Evolutionary conservation across 2,888 invertebrate genomes (phyloP), one percentile per base, ranked within the genome.

Genomic region (Herminia tarsipennalis): DNA sequence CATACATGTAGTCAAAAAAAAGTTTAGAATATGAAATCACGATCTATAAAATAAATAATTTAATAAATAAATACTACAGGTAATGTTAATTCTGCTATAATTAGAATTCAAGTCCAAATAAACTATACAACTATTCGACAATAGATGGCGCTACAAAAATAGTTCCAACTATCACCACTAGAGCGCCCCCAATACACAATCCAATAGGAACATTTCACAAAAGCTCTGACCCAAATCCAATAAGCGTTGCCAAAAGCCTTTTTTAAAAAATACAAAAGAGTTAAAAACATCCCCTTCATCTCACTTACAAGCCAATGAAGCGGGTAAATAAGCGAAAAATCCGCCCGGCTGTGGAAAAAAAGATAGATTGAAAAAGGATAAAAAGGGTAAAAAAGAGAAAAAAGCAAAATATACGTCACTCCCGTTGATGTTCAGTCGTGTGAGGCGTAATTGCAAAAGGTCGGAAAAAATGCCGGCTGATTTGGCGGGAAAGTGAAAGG

Each of bases 231-330:
- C 82, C 72, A 82, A 81, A 81, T 84, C 73, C 81, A 81, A 81
- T 81, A 81, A 76, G 62, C 56, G 48, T 56, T 57, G 62, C 61
- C 58, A 62, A 67, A 69, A 67, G 66, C 59, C 56, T 58, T 63
- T 70, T 67, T 50, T 56, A 60, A 83, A 63, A 69, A 83, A 79
- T 73, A 80, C 71, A 81, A 76, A 76, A 78, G 66, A 68, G 65
- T 55, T 56, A 65, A 73, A 78, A 74, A 74, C 73, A 70, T 80
- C 63, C 87, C 87, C 86, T 41, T 47, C 46, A 78, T 85, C 85
- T 88, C 90, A 85, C 86, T 89, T 87, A 85, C 87, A 78, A 88
- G 88, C 88, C 90, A 90, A 90, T 90, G 90, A 89, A 86, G 89
- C 88, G 86, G 76, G 87, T 86, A 88, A 89, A 90, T 88, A 89